These are phyloP conservation scores for Boulengerochromis microlepis DNA, from an alignment of 2,113 vertebrate species.

Conservation along the genomic window DNA sequence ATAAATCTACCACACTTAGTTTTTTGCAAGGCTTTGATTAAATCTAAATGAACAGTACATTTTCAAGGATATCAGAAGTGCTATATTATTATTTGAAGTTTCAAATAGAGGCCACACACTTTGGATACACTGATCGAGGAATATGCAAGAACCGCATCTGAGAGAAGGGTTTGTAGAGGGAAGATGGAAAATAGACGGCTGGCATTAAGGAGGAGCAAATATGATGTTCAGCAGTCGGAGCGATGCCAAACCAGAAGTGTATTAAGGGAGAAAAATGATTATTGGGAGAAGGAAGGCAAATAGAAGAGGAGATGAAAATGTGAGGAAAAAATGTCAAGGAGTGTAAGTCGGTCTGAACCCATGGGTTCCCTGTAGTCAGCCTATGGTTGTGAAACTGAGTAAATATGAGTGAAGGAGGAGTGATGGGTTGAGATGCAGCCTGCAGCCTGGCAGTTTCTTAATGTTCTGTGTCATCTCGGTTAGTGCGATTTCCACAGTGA, in stretches of 20 bases:
- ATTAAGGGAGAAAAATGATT: background rate
- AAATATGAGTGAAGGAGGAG: background rate
- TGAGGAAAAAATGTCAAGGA: background rate
- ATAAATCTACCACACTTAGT: background rate
- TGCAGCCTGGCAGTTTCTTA: background rate
- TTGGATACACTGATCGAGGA: background rate
- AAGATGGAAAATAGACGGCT: background rate
- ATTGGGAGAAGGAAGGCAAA: background rate
- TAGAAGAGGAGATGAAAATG: background rate
- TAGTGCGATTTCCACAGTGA: background rate
- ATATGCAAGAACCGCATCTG: background rate
- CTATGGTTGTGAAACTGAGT: background rate
- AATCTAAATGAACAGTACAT: background rate
- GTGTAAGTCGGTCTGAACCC: background rate
- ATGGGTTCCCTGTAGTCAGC: background rate
- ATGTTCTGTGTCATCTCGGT: background rate
- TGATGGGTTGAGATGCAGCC: background rate
- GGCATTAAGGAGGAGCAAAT: background rate
- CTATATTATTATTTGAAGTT: background rate
- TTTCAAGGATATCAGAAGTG: background rate
- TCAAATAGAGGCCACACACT: background rate
- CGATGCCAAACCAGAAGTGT: background rate
- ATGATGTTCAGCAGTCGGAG: background rate
- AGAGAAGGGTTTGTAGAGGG: background rate
- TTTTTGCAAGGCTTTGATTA: background rate